These are phyloP conservation scores for Torymus tubicola DNA, from an alignment of 2,888 invertebrate species.

Conservation along the genomic window DNA sequence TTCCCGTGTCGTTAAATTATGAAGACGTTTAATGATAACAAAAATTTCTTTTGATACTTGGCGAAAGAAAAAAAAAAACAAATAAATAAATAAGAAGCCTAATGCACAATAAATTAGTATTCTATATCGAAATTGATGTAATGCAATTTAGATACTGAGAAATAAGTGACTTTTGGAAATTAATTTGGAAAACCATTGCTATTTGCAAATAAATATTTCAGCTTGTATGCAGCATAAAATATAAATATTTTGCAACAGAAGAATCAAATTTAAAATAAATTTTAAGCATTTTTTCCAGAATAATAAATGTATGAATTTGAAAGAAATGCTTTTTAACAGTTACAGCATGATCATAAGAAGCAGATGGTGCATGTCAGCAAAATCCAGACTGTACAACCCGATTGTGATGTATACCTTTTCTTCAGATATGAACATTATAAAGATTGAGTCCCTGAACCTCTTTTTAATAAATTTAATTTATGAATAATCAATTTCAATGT, in stretches of 20 bases:
- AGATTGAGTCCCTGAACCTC: constrained; percentile 72
- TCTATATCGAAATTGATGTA: constrained; percentile 74
- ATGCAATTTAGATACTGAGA: neutral
- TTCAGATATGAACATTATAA: constrained; percentile 16
- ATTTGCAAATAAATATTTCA: too few relatives aligned
- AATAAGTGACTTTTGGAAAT: too few relatives aligned
- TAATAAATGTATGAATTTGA: neutral
- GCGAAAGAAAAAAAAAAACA: constrained; percentile 24
- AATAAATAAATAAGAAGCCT: constrained; percentile 32
- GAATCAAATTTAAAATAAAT: neutral
- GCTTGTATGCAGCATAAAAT: too few relatives aligned
- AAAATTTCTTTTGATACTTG: constrained; percentile 13
- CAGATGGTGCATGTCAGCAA: constrained; percentile 6
- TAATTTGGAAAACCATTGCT: too few relatives aligned
- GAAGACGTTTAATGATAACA: constrained; percentile 28
- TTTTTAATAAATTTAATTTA: constrained; percentile 61
- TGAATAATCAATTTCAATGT: constrained; percentile 72
- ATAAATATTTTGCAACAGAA: too few relatives aligned
- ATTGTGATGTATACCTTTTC: neutral
- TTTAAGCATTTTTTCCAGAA: neutral
- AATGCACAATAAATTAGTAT: constrained; percentile 66
- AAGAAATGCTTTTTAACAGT: constrained; percentile 6
- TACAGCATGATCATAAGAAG: constrained; percentile 1
- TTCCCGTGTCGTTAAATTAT: constrained; percentile 15
- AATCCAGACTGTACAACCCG: constrained; percentile 49